Evolutionary conservation across 2,888 invertebrate genomes (phyloP), one percentile per base, ranked within the genome.

Genomic region (Hartigia nigra): DNA sequence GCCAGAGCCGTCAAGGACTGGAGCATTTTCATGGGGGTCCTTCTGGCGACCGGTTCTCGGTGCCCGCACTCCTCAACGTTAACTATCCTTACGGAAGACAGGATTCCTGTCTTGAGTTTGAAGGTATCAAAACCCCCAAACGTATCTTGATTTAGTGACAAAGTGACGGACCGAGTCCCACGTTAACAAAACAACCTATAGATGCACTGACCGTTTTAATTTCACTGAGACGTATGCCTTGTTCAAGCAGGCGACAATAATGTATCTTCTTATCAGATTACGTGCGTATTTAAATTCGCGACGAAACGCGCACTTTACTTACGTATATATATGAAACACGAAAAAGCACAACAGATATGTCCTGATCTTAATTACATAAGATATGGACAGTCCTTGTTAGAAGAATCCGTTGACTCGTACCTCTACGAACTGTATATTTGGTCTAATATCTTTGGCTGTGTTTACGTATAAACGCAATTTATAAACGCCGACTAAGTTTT

Each of bases 1-100:
- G 97, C 97, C 93, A 97, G 94, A 92, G 96, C 95, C 94, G 97
- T 97, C 92, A 97, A 93, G 88, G 97, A 96, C 92, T 96, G 96
- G 92, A 97, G 94, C 97, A 97, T 97, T 91, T 92, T 93, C 92
- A 92, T 91, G 83, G 90, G 90, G 78, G 82, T 85, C 80, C 89
- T 88, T 74, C 80, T 82, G 82, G 87, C 86, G 76, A 79, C 76
- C 80, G 86, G 84, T 86, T 85, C 81, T 75, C 86, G 86, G 86
- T 87, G 87, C 84, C 77, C 87, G 84, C 87, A 85, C 83, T 81
- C 83, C 84, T 84, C 86, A 69, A 74, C 76, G 77, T 84, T 82
- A 83, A 80, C 84, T 82, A 84, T 81, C 81, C 81, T 85, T 80
- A 82, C 82, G 82, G 83, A 87, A 85, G 84, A 84, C 84, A 85